These are phyloP conservation scores for Phenacoccus solenopsis DNA, from an alignment of 1,140 invertebrate species.

Conservation along the genomic window DNA sequence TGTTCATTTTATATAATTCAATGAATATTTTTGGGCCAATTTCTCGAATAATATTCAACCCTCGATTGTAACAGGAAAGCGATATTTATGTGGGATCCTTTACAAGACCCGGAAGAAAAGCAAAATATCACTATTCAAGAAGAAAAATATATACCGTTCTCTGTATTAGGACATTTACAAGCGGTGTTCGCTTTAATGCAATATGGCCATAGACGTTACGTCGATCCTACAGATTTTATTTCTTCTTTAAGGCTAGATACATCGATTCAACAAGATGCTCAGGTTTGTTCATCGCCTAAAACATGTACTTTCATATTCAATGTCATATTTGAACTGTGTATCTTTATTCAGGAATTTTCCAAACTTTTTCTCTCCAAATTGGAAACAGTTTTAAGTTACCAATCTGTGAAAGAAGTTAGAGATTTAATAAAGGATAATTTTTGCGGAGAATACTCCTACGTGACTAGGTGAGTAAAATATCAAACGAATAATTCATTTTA, in stretches of 20 bases:
- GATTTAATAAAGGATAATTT: conserved; percentile 47
- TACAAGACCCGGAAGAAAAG: conserved; percentile 35
- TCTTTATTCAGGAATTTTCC: conserved; percentile 47
- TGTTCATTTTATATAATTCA: conserved; percentile 18
- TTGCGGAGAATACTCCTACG: conserved; percentile 49
- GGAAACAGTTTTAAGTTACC: conserved; percentile 40
- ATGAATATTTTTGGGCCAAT: background rate
- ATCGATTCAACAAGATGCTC: conserved; percentile 51
- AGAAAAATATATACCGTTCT: conserved; percentile 32
- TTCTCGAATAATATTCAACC: conserved; percentile 14
- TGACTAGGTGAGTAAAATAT: conserved; percentile 41
- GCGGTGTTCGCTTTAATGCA: conserved; percentile 53
- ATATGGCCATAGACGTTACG: conserved; percentile 41
- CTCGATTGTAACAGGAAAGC: conserved; percentile 39
- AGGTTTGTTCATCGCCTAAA: conserved; percentile 22
- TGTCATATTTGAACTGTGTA: too few relatives aligned
- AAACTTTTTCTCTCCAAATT: conserved; percentile 52
- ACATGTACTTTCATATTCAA: background rate
- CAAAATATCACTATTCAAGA: conserved; percentile 29
- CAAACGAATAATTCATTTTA: conserved; percentile 15
- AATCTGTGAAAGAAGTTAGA: conserved; percentile 33
- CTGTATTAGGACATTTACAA: conserved; percentile 48
- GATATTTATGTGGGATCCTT: conserved; percentile 48
- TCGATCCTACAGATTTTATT: conserved; percentile 51
- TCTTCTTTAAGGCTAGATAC: conserved; percentile 49